Evolutionary conservation across 2,797 vertebrate genomes (phyloP).

Genomic region (Loriculus beryllinus): DNA sequence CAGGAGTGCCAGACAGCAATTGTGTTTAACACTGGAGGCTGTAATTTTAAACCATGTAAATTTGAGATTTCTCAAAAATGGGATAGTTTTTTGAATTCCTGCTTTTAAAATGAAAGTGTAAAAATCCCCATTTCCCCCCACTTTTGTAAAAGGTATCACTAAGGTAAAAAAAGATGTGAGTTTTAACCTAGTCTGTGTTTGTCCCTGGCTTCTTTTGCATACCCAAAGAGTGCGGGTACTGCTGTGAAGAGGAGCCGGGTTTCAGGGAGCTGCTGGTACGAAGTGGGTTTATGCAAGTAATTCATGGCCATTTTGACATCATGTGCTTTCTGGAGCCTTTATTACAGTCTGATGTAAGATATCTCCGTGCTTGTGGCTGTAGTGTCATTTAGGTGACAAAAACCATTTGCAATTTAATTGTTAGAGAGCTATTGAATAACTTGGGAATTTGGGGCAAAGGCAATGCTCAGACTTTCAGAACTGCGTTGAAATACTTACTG

Average conservation of each 20-base stretch:
- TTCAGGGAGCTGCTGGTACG: not conserved
- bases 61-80: not conserved
- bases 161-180: not conserved
- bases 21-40: fast-evolving
- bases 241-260: not conserved
- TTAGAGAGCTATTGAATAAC: not conserved
- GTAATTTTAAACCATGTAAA: fast-evolving
- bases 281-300: fast-evolving
- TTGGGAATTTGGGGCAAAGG: not conserved
- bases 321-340: not conserved
- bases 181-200: not conserved
- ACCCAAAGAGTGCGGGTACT: fast-evolving
- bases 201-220: not conserved
- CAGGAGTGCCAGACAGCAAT: not conserved
- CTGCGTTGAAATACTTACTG: not conserved
- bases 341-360: not conserved
- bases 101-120: not conserved
- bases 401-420: not conserved
- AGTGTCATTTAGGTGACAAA: not conserved
- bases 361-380: not conserved
- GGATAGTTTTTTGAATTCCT: not conserved
- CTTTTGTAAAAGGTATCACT: not conserved
- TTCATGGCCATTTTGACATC: not conserved
- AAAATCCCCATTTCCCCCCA: not conserved
- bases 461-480: not conserved